Base-by-base conservation (phyloP, 1,140 invertebrate genomes). In the Copidosoma floridanum region DNA sequence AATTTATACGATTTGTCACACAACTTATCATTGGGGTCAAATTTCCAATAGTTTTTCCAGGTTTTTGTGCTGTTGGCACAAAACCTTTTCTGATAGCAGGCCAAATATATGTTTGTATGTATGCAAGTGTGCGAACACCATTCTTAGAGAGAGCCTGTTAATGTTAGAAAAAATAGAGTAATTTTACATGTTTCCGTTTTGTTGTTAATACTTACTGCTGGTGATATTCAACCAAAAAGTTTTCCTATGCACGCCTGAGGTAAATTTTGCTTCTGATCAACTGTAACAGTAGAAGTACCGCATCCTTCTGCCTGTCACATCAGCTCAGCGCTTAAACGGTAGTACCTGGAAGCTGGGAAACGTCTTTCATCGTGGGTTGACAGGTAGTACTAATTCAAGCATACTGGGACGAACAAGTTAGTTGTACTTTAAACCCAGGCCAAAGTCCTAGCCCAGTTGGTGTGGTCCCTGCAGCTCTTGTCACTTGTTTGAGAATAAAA, bases 81-180 rank as follows among this genome's bases (percentile, higher is more conserved):
- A 74, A 54, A 4, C 72, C 71, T 37, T 71, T 70, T 18, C 65
- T 68, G 43, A 82, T 72, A 14, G 79, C 78, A 44, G 80, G 77
- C 75, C 75, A 82, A 16, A 78, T 73, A 46, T 79, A 76, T 8
- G 70, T 71, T 35, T 81, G 78, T 47, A 81, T 71, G 55, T 62
- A 69, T 52, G 65, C 69, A 40, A 66, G 65, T 26, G 48, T 56
- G 0, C 20, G 21, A 44, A 67, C 54, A 58, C 70, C 29, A 52
- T 66, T 6, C 63, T 38, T 5, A 23, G 46, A 41, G n/a, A 65
- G 16, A 57, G 58, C 47, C 74, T 74, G 14, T 6, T 56, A 55
- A 60, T 57, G 44, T 43, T 50, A 57, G 54, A 40, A 46, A 48
- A 37, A 16, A 46, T 14, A 1, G 44, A 12, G 44, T 37, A 52